Percentiles rank a stretch among this genome's conserved stretches.
These are phyloP conservation scores for Melanotaenia pygmaea DNA, from an alignment of 2,797 vertebrate species.

Conservation along the genomic window DNA sequence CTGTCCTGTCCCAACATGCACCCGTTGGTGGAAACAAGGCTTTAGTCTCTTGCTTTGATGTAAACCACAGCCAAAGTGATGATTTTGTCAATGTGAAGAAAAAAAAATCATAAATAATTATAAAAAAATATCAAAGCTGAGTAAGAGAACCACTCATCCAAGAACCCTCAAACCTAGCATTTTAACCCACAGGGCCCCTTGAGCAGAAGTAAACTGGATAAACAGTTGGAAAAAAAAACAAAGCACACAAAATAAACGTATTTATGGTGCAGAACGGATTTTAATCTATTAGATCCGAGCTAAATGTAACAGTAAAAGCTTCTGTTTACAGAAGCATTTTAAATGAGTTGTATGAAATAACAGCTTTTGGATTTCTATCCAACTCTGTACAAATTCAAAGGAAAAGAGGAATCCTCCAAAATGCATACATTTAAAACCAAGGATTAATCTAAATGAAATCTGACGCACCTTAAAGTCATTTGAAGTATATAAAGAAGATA, in stretches of 20 bases:
- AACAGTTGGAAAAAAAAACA: too few relatives aligned
- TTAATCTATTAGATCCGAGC: not conserved
- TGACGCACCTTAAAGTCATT: constrained; percentile 62
- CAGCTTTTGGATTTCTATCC: constrained; percentile 10
- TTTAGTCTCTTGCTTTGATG: not conserved
- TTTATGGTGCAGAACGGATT: too few relatives aligned
- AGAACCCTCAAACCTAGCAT: too few relatives aligned
- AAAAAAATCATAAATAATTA: too few relatives aligned
- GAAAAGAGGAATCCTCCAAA: not conserved
- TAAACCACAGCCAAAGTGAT: not conserved
- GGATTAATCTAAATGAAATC: constrained; percentile 82
- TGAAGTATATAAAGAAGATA: constrained; percentile 50
- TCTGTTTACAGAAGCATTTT: not conserved
- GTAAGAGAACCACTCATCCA: too few relatives aligned
- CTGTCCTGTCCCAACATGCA: too few relatives aligned
- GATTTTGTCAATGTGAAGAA: too few relatives aligned
- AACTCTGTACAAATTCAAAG: constrained; percentile 18
- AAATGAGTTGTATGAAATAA: not conserved
- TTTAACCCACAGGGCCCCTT: too few relatives aligned
- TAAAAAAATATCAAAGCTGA: too few relatives aligned
- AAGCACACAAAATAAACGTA: too few relatives aligned
- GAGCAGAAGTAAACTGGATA: not conserved
- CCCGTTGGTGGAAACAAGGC: too few relatives aligned
- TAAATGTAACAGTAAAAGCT: not conserved
- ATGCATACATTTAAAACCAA: constrained; percentile 47